Evolutionary conservation across 2,888 invertebrate genomes (phyloP).

Genomic region (Sepioteuthis lessoniana): DNA sequence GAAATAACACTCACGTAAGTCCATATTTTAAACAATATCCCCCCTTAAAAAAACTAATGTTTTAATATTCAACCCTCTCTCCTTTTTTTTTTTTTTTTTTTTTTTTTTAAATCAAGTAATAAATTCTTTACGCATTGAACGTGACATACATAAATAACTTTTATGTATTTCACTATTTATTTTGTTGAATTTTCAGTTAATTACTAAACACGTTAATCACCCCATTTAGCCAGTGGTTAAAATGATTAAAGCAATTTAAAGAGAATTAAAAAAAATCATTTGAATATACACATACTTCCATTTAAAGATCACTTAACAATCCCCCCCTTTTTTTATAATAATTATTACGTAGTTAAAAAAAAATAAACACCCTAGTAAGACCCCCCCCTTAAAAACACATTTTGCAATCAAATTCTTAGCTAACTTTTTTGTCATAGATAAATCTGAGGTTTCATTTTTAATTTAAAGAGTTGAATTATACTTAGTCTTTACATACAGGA

Average conservation of each 20-base stretch:
- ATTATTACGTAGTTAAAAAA: not conserved
- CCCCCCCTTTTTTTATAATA: not conserved
- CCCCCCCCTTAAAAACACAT: no score
- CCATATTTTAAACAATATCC: not conserved
- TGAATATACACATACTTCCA: no score
- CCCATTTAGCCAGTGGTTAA: not conserved
- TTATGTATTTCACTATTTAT: no score
- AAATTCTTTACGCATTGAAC: not conserved
- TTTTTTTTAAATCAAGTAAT: not conserved
- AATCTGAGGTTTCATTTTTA: not conserved
- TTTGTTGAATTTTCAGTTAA: no score
- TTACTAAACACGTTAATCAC: not conserved
- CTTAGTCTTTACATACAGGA: not conserved
- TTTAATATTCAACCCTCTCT: no score
- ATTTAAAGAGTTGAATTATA: not conserved
- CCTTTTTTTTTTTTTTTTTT: not conserved
- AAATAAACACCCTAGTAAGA: not conserved
- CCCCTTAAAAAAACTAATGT: not conserved
- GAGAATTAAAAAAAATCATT: no score
- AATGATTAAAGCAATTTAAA: not conserved
- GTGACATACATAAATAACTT: not conserved
- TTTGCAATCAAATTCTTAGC: not conserved
- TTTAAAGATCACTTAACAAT: not conserved
- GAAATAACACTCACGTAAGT: constrained; percentile 13
- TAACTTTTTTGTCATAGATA: not conserved